A percentile compares a stretch with the other conserved stretches of the same genome.
Evolutionary conservation across 2,113 vertebrate species (phyloP).

Genomic region (Poicephalus meyeri): DNA sequence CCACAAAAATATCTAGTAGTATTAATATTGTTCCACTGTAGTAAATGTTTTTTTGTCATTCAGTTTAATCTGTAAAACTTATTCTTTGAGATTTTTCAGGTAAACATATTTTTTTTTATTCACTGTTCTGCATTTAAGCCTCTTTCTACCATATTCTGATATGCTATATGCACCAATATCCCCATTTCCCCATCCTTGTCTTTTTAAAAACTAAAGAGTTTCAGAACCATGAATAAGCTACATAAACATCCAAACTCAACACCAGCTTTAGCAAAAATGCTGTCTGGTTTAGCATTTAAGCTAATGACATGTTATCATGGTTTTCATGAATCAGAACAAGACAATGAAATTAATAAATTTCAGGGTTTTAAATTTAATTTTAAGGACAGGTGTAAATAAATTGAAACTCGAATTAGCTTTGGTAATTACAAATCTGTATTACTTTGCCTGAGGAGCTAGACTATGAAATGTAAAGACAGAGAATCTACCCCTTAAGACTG

Average conservation of each 20-base stretch:
- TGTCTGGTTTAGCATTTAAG: neutral
- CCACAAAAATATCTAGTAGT: neutral
- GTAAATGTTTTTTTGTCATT: neutral
- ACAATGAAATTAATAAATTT: neutral
- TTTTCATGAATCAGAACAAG: neutral
- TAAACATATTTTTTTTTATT: neutral
- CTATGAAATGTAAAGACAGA: neutral
- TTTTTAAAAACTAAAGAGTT: neutral
- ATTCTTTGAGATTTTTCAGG: neutral
- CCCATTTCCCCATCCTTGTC: neutral
- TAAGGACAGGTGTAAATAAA: slow-evolving; percentile 7
- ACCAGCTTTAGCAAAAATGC: neutral
- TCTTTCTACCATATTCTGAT: neutral
- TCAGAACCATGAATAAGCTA: neutral
- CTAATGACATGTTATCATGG: neutral
- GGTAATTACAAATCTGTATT: neutral
- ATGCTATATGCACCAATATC: neutral
- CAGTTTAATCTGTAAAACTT: neutral
- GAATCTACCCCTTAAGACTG: neutral
- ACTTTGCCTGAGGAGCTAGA: neutral
- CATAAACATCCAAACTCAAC: neutral
- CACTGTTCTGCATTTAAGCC: neutral
- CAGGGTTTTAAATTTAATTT: neutral
- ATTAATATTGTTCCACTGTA: neutral
- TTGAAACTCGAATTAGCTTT: neutral